These are phyloP conservation scores for Limnephilus marmoratus DNA, from an alignment of 2,888 invertebrate genomes.

Conservation along the genomic window DNA sequence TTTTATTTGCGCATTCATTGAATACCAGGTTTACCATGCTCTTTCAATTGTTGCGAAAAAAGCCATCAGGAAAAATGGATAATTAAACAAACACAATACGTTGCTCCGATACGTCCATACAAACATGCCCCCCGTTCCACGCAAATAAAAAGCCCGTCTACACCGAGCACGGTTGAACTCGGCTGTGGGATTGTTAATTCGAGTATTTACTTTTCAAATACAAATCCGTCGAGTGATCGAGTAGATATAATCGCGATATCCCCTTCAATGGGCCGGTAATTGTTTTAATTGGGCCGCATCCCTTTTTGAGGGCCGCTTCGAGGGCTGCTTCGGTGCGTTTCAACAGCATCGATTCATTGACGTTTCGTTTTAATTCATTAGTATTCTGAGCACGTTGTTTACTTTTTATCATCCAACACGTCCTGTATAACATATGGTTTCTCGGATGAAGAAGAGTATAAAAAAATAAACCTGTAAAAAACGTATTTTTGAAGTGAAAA, in stretches of 20 bases:
- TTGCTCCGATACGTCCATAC: background rate
- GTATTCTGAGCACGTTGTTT: too few relatives aligned
- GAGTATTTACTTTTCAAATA: slow-evolving; percentile 27
- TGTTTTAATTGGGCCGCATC: slow-evolving; percentile 48
- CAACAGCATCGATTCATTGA: background rate
- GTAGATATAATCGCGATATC: slow-evolving; percentile 52
- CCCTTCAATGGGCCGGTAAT: slow-evolving; percentile 50
- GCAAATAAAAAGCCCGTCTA: background rate
- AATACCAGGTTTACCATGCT: background rate
- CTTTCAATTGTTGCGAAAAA: background rate
- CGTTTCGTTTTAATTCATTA: background rate
- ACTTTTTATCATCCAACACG: too few relatives aligned
- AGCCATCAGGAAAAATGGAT: background rate
- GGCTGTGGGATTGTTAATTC: background rate
- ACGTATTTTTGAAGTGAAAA: too few relatives aligned
- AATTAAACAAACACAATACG: background rate
- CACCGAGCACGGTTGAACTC: background rate
- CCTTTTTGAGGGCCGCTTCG: slow-evolving; percentile 7
- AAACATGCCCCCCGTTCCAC: background rate
- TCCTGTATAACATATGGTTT: too few relatives aligned
- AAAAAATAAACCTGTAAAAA: too few relatives aligned
- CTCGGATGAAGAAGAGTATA: too few relatives aligned
- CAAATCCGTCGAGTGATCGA: slow-evolving; percentile 28
- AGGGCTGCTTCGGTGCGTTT: background rate
- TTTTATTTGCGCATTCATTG: background rate